Conservation (phyloP, 2,888 invertebrate species). For the Drosophila formosana region DNA sequence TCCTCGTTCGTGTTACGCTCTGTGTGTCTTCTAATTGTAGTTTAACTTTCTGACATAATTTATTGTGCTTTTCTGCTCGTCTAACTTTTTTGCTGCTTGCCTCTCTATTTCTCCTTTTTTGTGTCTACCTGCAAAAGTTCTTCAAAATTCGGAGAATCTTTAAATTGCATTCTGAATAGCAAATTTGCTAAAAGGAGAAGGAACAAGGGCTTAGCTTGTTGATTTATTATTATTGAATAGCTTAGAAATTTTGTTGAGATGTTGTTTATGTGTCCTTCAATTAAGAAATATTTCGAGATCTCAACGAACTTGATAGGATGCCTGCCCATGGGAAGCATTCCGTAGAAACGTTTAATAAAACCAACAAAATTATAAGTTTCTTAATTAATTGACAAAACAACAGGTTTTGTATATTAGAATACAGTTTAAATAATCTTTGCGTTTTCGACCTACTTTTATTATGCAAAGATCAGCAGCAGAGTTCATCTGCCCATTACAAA, state of each 20-base stretch:
- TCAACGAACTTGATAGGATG: conserved; percentile 25
- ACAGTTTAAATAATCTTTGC: neutral
- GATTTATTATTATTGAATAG: conserved; percentile 51
- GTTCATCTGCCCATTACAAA: conserved; percentile 19
- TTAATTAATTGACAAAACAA: neutral
- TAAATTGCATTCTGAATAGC: conserved; percentile 70
- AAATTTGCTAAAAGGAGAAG: conserved; percentile 31
- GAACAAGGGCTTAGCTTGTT: conserved; percentile 15
- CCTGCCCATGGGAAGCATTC: too few species aligned
- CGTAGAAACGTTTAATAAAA: neutral
- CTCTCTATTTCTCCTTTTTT: conserved; percentile 17
- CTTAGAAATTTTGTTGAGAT: conserved; percentile 16
- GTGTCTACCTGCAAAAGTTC: conserved; percentile 60
- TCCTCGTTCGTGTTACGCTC: conserved; percentile 19
- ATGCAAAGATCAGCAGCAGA: conserved; percentile 3
- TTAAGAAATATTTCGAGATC: conserved; percentile 23
- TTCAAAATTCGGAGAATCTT: conserved; percentile 63
- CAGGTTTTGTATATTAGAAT: neutral
- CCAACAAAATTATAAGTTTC: neutral
- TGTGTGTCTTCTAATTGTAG: conserved; percentile 73
- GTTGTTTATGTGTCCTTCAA: conserved; percentile 40
- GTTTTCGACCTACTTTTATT: neutral
- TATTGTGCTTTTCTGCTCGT: conserved; percentile 52
- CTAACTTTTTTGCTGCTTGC: conserved; percentile 25
- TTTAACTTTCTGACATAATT: conserved; percentile 78